Evolutionary conservation across 2,888 invertebrate species (phyloP), one percentile per base, ranked within the genome.

Genomic region (Thera obeliscata): DNA sequence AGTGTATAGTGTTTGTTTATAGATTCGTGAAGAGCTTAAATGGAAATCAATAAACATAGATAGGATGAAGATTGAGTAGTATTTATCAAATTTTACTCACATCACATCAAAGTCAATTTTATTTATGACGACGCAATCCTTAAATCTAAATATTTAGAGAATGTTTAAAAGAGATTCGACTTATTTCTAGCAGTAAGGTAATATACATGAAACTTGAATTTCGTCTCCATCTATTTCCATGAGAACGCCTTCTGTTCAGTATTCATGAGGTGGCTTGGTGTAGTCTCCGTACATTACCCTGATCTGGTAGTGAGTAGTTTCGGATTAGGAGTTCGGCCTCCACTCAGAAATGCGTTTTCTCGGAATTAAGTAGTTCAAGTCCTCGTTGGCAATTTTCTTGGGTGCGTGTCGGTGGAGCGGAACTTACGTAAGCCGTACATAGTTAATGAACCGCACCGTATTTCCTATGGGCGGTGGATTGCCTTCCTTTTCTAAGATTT

Each of bases 271-370:
- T 80, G 82, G 79, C 78, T 79, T 76, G 80, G 22, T 76, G 81
- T 71, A 74, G 70, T 80, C 82, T 82, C 82, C 85, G 83, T 70
- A 74, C 85, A 89, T 90, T 89, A 88, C 84, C 78, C 81, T 83
- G 87, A 89, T 89, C 86, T 88, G 85, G 81, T 87, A 78, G 82
- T 84, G 81, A 90, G 87, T 88, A 87, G 87, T 89, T 88, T 87
- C 82, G 81, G 88, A 89, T 90, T 90, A 89, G 85, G 85, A 79
- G 67, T 71, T 77, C 78, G 66, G 79, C 78, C 77, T 81, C 76
- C 81, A 79, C 80, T 80, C 78, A 82, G 81, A 81, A 84, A 81
- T 82, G 82, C 82, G 84, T 82, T 86, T 67, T 81, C 80, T 80
- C 76, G 72, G 84, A 85, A 86, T 85, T 85, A 85, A 86, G 82